Percentiles rank a stretch among this genome's conserved stretches.
phyloP scores from a whole-genome alignment of 2,797 vertebrate species.

The Rhyacichthys aspro region DNA sequence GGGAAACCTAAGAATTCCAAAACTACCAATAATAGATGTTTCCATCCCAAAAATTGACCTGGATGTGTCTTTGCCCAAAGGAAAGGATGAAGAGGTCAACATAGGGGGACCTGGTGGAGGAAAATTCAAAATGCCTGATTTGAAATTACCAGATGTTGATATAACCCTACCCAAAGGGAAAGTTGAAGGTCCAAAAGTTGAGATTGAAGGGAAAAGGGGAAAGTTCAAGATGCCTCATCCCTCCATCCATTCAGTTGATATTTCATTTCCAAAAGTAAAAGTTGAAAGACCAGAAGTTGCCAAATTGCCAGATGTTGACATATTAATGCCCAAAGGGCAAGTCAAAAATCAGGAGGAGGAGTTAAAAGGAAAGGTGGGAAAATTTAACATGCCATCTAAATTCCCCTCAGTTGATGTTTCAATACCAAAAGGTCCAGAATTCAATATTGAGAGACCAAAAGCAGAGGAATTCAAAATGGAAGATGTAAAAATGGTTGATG shows the following conservation, averaged over 20 bases:
- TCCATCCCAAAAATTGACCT: slow-evolving; percentile 78
- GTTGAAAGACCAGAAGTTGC: too few relatives aligned
- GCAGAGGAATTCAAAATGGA: too few relatives aligned
- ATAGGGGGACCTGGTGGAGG: slow-evolving; percentile 15
- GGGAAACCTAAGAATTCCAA: slow-evolving; percentile 79
- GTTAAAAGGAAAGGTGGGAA: too few relatives aligned
- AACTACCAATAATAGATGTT: slow-evolving; percentile 75
- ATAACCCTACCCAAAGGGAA: slow-evolving; percentile 64
- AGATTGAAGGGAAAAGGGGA: slow-evolving; percentile 1
- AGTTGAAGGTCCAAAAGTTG: slow-evolving; percentile 7
- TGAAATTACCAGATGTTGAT: slow-evolving; percentile 57
- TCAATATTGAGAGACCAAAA: too few relatives aligned
- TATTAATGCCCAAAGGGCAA: too few relatives aligned
- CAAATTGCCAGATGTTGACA: too few relatives aligned
- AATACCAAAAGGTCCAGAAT: too few relatives aligned
- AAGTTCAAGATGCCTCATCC: slow-evolving; percentile 45
- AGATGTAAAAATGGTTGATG: too few relatives aligned
- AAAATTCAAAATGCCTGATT: slow-evolving; percentile 37
- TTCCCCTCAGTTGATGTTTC: too few relatives aligned
- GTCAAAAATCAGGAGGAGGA: too few relatives aligned
- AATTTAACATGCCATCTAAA: too few relatives aligned
- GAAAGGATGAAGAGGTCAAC: slow-evolving; percentile 12
- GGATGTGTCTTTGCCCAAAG: slow-evolving; percentile 70
- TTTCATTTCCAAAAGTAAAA: slow-evolving; percentile 64
- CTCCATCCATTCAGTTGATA: slow-evolving; percentile 57